Percentiles rank a stretch among this genome's conserved stretches.
phyloP scores from a whole-genome alignment of 2,888 invertebrate genomes.

The Lasioglossum pauxillum region DNA sequence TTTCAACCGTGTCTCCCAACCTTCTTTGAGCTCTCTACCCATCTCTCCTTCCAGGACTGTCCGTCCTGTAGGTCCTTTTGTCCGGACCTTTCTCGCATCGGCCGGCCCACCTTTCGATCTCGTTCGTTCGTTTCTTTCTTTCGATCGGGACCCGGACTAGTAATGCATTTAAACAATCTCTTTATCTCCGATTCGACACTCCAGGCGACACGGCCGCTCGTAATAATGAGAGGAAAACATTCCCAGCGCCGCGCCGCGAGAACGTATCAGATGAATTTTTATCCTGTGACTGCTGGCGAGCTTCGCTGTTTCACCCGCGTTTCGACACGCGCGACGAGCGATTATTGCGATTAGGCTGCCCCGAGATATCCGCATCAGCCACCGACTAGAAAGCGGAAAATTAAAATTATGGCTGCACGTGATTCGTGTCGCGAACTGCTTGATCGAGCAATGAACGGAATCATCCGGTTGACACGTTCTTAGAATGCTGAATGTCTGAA shows the following conservation, averaged over 20 bases:
- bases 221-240: conserved; percentile 68
- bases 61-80: conserved; percentile 39
- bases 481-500: neutral
- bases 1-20: conserved; percentile 31
- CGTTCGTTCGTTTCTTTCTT: conserved; percentile 44
- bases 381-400: neutral
- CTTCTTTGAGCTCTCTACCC: conserved; percentile 36
- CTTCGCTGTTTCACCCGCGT: conserved; percentile 5
- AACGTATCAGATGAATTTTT: conserved; percentile 48
- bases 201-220: conserved; percentile 57
- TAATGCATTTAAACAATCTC: conserved; percentile 71
- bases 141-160: conserved; percentile 61
- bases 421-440: neutral
- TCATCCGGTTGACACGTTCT: neutral
- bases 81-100: conserved; percentile 43
- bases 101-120: conserved; percentile 53
- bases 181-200: conserved; percentile 67
- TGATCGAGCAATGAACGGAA: neutral
- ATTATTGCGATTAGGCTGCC: neutral
- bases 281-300: conserved; percentile 8
- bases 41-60: conserved; percentile 30
- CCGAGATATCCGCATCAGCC: neutral
- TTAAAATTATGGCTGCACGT: neutral
- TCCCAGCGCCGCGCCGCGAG: conserved; percentile 38
- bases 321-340: neutral